Evolutionary conservation across 2,888 invertebrate species (phyloP).

Genomic region (Drosophila macrospina): DNA sequence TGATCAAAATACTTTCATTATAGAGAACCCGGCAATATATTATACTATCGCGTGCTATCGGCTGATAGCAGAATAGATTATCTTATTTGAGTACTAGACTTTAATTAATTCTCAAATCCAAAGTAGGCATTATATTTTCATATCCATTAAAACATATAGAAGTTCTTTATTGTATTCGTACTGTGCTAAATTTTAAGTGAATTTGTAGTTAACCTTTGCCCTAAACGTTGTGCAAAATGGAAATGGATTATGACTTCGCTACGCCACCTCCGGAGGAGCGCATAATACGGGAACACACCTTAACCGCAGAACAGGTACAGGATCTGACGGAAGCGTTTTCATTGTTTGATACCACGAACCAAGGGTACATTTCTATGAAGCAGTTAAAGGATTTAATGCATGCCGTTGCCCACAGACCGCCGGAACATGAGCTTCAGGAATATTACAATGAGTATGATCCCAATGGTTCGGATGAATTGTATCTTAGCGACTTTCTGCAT

Average conservation of each 20-base stretch:
- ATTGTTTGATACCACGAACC: conserved; percentile 40
- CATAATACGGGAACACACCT: conserved; percentile 35
- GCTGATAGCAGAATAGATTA: too few species aligned
- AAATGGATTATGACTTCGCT: conserved; percentile 51
- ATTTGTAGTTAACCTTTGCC: conserved; percentile 20
- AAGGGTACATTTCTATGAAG: conserved; percentile 55
- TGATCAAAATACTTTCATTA: too few species aligned
- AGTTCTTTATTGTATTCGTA: not conserved
- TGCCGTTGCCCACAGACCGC: conserved; percentile 59
- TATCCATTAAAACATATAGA: not conserved
- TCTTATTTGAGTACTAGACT: too few species aligned
- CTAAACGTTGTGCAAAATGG: conserved; percentile 39
- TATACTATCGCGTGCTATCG: too few species aligned
- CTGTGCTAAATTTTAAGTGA: not conserved
- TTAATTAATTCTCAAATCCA: not conserved
- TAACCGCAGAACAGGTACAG: conserved; percentile 42
- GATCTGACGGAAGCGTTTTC: conserved; percentile 56
- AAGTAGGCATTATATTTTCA: not conserved
- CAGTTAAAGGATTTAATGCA: conserved; percentile 41
- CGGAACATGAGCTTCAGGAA: conserved; percentile 57
- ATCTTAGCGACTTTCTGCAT: conserved; percentile 59
- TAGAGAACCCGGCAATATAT: too few species aligned
- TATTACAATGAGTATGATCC: conserved; percentile 63
- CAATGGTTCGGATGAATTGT: conserved; percentile 50
- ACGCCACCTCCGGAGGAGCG: conserved; percentile 61